Evolutionary conservation across 2,113 vertebrate species (phyloP).

Genomic region (Lathamus discolor): DNA sequence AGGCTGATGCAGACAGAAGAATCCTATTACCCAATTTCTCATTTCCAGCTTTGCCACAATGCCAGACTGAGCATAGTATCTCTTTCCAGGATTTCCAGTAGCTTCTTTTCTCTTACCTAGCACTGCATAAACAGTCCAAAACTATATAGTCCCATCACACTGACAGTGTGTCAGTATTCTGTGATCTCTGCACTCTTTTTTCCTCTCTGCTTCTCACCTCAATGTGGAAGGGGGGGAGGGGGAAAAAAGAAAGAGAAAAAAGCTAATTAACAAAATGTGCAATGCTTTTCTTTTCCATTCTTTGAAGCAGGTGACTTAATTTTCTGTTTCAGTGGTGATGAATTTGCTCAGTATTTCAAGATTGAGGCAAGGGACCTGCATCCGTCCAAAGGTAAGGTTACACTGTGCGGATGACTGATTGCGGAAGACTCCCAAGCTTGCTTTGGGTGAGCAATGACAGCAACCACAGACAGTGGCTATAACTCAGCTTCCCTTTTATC

Average conservation of each 20-base stretch:
- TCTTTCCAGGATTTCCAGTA: not conserved
- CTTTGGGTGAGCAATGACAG: rapidly evolving
- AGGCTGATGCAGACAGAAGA: not conserved
- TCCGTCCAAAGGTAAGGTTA: not conserved
- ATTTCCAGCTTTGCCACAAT: not conserved
- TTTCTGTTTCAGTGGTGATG: not conserved
- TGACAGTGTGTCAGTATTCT: not conserved
- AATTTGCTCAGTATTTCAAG: not conserved
- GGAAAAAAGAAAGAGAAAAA: not conserved
- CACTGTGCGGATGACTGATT: not conserved
- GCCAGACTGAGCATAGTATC: not conserved
- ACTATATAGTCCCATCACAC: not conserved
- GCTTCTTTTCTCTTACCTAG: not conserved
- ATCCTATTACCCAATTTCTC: not conserved
- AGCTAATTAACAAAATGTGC: not conserved
- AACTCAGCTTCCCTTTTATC: not conserved
- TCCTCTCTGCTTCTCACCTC: not conserved
- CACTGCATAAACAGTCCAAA: not conserved
- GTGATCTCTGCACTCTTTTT: not conserved
- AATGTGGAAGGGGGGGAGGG: not conserved
- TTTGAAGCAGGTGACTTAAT: not conserved
- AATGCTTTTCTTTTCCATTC: not conserved
- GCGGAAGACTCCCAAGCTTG: not conserved
- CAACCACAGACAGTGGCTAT: not conserved
- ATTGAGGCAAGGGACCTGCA: not conserved